Evolutionary conservation across 2,888 invertebrate species (phyloP).

Genomic region (Portevinia maculata): DNA sequence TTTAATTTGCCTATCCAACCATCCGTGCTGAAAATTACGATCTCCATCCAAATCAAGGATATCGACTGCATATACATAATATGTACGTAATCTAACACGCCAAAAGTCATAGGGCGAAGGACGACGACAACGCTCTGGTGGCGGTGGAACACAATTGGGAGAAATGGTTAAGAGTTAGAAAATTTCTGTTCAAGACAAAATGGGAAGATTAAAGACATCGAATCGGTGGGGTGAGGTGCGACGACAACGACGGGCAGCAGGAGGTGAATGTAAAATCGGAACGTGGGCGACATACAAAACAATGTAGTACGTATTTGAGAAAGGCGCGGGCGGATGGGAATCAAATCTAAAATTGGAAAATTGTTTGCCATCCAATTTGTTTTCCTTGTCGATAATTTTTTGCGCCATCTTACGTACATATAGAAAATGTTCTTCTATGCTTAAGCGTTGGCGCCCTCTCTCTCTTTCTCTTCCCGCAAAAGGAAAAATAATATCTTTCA

Average conservation of each 20-base stretch:
- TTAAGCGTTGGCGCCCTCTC: neutral
- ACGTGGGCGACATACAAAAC: conserved; percentile 69
- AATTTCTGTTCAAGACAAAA: conserved; percentile 59
- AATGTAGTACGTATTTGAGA: neutral
- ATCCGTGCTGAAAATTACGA: conserved; percentile 68
- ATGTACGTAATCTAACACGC: conserved; percentile 1
- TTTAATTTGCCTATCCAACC: conserved; percentile 72
- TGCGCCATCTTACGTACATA: conserved; percentile 56
- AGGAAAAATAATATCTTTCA: conserved; percentile 34
- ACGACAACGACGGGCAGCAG: neutral
- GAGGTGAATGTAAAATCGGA: conserved; percentile 50
- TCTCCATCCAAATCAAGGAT: conserved; percentile 53
- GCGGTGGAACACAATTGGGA: neutral
- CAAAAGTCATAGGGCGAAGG: conserved; percentile 54
- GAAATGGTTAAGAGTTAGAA: conserved; percentile 6
- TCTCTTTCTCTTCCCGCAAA: neutral
- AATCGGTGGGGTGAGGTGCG: neutral
- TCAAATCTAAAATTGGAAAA: conserved; percentile 63
- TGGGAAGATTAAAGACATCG: conserved; percentile 58
- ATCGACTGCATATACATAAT: conserved; percentile 40
- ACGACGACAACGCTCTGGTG: neutral
- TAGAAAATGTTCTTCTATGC: conserved; percentile 26
- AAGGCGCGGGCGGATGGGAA: neutral
- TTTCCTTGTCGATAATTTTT: conserved; percentile 63
- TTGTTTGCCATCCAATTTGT: conserved; percentile 68